Conservation (phyloP, 2,888 invertebrate species). For the Papilio demoleus region DNA sequence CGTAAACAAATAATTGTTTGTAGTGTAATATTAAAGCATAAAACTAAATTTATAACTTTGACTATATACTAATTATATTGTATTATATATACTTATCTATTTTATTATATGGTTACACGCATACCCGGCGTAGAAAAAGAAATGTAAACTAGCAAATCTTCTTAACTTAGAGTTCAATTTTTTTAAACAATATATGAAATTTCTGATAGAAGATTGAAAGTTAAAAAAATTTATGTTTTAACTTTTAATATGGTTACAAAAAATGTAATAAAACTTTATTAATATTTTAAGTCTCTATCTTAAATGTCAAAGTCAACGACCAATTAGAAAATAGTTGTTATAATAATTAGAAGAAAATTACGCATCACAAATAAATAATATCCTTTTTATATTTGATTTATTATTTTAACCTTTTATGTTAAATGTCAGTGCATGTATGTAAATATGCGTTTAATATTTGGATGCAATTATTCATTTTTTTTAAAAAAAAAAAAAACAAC, state of each 20-base stretch:
- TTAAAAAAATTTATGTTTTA: too few relatives aligned
- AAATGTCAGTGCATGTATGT: background rate
- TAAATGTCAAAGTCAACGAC: background rate
- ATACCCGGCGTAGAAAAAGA: too few relatives aligned
- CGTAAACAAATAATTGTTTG: background rate
- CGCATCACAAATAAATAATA: background rate
- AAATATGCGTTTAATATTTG: background rate
- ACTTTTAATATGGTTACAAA: too few relatives aligned
- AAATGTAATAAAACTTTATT: too few relatives aligned
- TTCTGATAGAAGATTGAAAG: too few relatives aligned
- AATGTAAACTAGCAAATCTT: too few relatives aligned
- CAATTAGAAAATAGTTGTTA: background rate
- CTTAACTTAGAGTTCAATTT: too few relatives aligned
- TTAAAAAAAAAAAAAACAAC: slow-evolving; percentile 6
- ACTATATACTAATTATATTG: too few relatives aligned
- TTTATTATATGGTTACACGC: too few relatives aligned
- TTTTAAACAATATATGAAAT: too few relatives aligned
- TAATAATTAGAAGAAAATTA: background rate
- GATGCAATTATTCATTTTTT: slow-evolving; percentile 21
- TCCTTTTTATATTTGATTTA: slow-evolving; percentile 1
- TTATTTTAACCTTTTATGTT: background rate
- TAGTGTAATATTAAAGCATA: background rate
- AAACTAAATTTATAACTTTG: background rate
- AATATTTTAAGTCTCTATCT: background rate
- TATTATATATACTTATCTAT: too few relatives aligned